Percentiles rank a stretch among this genome's conserved stretches.
These are phyloP conservation scores for Gastrophysa polygoni DNA, from an alignment of 2,888 invertebrate species.

Conservation along the genomic window DNA sequence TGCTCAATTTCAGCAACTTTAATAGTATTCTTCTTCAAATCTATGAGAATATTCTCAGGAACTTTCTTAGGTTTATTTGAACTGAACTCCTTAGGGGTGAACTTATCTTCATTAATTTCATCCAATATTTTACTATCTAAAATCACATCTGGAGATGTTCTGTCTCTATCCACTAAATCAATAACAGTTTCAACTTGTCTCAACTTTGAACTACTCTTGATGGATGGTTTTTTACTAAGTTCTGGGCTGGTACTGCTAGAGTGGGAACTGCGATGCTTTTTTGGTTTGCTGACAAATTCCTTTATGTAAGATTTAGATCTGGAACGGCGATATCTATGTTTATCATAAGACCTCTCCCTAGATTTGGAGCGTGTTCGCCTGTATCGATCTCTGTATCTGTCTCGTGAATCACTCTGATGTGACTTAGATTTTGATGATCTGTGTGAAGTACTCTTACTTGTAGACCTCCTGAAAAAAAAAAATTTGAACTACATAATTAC, in stretches of 20 bases:
- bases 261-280: constrained; percentile 39
- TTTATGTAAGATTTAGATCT: constrained; percentile 54
- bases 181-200: constrained; percentile 25
- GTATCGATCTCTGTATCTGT: constrained; percentile 33
- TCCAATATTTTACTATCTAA: constrained; percentile 67
- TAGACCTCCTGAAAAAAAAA: constrained; percentile 42
- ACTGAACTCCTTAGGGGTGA: constrained; percentile 64
- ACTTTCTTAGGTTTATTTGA: constrained; percentile 65
- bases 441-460: constrained; percentile 44
- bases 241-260: constrained; percentile 38
- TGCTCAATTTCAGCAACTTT: constrained; percentile 66
- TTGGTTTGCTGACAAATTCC: constrained; percentile 50
- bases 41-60: constrained; percentile 73
- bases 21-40: constrained; percentile 73
- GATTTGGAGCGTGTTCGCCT: constrained; percentile 31
- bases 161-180: constrained; percentile 11
- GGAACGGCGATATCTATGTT: constrained; percentile 48
- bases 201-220: constrained; percentile 18
- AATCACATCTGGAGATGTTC: constrained; percentile 49
- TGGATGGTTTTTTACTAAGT: constrained; percentile 18
- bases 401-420: constrained; percentile 43
- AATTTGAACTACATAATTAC: not conserved
- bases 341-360: constrained; percentile 32
- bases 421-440: constrained; percentile 45
- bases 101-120: constrained; percentile 73